Evolutionary conservation across 2,797 vertebrate genomes (phyloP).

Genomic region (Thunnus albacares): DNA sequence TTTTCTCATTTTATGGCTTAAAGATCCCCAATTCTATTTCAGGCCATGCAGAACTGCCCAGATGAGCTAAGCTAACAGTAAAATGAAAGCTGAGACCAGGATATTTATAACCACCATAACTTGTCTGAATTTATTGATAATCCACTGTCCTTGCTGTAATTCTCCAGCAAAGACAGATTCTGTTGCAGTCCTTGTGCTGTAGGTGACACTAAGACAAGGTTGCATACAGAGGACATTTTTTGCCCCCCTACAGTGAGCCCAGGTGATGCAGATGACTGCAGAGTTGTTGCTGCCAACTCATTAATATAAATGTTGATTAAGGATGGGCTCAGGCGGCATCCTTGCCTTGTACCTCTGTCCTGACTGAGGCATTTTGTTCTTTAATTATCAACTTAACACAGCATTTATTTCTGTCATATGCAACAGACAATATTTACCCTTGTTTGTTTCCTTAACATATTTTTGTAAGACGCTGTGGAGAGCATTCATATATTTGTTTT

Average conservation of each 20-base stretch:
- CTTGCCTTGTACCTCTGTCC: background rate
- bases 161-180: background rate
- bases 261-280: conserved; percentile 10
- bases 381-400: background rate
- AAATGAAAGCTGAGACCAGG: too few relatives aligned
- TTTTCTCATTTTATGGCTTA: too few relatives aligned
- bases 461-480: too few relatives aligned
- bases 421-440: too few relatives aligned
- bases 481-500: too few relatives aligned
- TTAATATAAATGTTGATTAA: background rate
- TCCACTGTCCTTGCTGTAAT: background rate
- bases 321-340: background rate
- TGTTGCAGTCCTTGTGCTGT: background rate
- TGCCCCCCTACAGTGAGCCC: background rate
- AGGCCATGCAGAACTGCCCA: background rate
- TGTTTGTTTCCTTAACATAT: too few relatives aligned
- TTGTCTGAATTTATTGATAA: background rate
- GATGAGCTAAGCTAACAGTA: background rate
- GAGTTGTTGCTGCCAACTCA: background rate
- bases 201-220: background rate
- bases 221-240: background rate
- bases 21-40: background rate
- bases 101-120: too few relatives aligned
- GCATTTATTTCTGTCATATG: background rate
- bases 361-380: conserved; percentile 3